Evolutionary conservation across 2,113 vertebrate genomes (phyloP).

Genomic region (Hippocampus zosterae): DNA sequence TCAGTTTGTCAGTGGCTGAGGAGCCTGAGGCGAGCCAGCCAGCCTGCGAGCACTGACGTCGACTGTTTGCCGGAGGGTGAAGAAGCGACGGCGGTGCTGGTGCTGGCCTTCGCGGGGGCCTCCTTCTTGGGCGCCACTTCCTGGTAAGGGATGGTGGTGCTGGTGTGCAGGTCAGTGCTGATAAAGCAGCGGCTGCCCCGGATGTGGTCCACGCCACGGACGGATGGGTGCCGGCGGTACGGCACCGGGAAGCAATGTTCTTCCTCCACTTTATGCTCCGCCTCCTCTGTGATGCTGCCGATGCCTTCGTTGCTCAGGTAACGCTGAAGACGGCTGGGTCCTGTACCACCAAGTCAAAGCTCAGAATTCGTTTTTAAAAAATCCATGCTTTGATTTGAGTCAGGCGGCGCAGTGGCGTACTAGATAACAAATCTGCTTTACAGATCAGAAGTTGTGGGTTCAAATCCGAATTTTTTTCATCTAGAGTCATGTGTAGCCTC

Average conservation of each 20-base stretch:
- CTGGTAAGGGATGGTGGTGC: slow-evolving; percentile 85
- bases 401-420: no score
- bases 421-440: no score
- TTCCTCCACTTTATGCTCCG: slow-evolving; percentile 51
- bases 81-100: slow-evolving; percentile 35
- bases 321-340: slow-evolving; percentile 76
- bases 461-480: no score
- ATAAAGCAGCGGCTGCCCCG: slow-evolving; percentile 82
- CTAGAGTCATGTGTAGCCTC: no score
- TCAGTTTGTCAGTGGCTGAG: slow-evolving; percentile 80
- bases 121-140: slow-evolving; percentile 76
- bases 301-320: slow-evolving; percentile 95
- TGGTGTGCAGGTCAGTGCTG: slow-evolving; percentile 81
- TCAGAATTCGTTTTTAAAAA: background rate
- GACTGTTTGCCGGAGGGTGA: slow-evolving; percentile 47
- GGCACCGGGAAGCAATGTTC: slow-evolving; percentile 66
- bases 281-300: slow-evolving; percentile 76
- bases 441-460: no score
- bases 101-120: slow-evolving; percentile 16
- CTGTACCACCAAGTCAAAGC: slow-evolving; percentile 50
- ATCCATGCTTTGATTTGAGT: no score
- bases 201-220: slow-evolving; percentile 87
- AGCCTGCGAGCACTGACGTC: slow-evolving; percentile 77
- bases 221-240: slow-evolving; percentile 68
- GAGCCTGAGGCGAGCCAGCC: slow-evolving; percentile 84